Evolutionary conservation across 2,797 vertebrate species (phyloP), one percentile per base, ranked within the genome.

Genomic region (Halcyon leucocephala): DNA sequence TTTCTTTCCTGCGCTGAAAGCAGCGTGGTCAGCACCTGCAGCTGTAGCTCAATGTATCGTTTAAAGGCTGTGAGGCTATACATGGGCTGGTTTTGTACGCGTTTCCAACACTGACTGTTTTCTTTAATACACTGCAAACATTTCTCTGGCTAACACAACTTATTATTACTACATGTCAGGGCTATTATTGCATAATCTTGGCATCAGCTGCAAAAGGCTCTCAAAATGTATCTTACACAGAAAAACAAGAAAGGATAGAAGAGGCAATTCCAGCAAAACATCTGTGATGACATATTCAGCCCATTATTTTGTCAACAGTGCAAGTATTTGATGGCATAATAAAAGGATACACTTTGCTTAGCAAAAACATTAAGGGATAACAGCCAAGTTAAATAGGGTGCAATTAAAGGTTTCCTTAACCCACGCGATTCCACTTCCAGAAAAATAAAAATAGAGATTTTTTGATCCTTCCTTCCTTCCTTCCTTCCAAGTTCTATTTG

Each of bases 251-350:
- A 77, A 69, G 67, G 89, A 96, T 29, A 90, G 96, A 81, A 86
- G 96, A 64, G 55, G 91, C 95, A 96, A 96, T 82, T 94, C 57
- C 93, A 95, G 83, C 74, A 54, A 93, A 96, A 97, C 85, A 96
- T 92, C 91, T 97, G 94, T 86, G 90, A 85, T 97, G 80, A 95
- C 95, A 95, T 91, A 90, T 74, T 89, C 94, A 87, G 82, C 79
- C 81, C 62, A 61, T 96, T 96, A 96, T 88, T 97, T 93, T 97
- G 93, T 97, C 97, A 96, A 93, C 89, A 95, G 71, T 54, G 74
- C 83, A 80, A 96, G 89, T 79, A 81, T 96, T 83, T 94, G 84
- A 87, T 97, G 86, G 93, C 72, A 95, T 95, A 57, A 94, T 96
- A 94, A 95, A 81, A 88, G 72, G 93, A 97, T 87, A 84, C 49